Evolutionary conservation across 1,140 invertebrate genomes (phyloP).

Genomic region (Acromyrmex echinatior): DNA sequence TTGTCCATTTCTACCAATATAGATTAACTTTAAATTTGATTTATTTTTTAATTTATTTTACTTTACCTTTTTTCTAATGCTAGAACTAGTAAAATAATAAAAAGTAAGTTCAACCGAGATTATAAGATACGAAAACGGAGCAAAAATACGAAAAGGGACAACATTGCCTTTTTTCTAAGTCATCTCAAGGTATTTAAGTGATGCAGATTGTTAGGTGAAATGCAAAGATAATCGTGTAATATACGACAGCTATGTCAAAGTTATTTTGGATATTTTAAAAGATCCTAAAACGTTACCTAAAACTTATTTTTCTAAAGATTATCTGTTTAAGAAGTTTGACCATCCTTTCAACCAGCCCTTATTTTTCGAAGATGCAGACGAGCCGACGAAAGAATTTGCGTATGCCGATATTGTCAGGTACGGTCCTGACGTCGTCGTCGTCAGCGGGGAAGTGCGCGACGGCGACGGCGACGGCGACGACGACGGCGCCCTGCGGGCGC

Average conservation of each 20-base stretch:
- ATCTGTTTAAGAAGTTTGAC: neutral
- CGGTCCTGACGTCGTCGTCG: conserved; percentile 76
- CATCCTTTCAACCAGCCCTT: too few species aligned
- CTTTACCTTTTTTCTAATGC: too few species aligned
- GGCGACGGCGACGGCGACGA: conserved; percentile 77
- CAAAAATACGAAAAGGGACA: neutral
- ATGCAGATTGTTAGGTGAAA: neutral
- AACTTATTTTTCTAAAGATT: neutral
- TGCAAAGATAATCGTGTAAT: neutral
- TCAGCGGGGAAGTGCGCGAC: conserved; percentile 81
- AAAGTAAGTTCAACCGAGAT: too few species aligned
- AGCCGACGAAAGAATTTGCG: neutral
- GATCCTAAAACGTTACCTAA: neutral
- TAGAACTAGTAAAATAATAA: too few species aligned
- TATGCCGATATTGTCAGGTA: neutral
- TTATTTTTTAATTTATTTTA: too few species aligned
- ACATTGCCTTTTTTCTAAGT: neutral
- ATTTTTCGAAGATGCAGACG: neutral
- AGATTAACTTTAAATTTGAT: too few species aligned
- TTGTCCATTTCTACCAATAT: too few species aligned
- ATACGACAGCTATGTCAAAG: neutral
- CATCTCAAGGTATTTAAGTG: neutral
- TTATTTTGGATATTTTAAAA: neutral
- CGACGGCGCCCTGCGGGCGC: conserved; percentile 82
- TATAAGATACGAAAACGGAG: too few species aligned